phyloP scores from a whole-genome alignment of 2,888 invertebrate genomes.

The Limnephilus marmoratus region DNA sequence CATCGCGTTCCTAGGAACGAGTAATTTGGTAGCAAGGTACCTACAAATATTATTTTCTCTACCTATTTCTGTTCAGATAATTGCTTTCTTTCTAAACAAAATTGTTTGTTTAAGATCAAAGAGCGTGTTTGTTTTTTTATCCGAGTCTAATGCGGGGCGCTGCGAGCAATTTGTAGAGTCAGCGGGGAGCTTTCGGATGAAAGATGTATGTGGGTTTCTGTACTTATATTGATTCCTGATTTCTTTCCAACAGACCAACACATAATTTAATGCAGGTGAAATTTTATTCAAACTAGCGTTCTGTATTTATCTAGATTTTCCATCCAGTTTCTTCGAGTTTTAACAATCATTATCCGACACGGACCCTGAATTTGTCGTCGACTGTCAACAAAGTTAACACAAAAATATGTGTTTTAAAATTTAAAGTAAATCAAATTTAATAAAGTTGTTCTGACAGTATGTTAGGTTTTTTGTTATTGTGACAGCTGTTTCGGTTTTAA shows the following conservation, averaged over 20 bases:
- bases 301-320: too few species aligned
- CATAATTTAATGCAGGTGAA: not conserved
- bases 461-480: too few species aligned
- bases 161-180: not conserved
- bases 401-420: too few species aligned
- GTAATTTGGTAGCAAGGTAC: not conserved
- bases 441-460: too few species aligned
- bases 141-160: not conserved
- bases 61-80: not conserved
- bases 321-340: too few species aligned
- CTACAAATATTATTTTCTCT: not conserved
- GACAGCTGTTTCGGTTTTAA: too few species aligned
- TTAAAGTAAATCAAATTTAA: too few species aligned
- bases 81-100: constrained; percentile 2
- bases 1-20: not conserved
- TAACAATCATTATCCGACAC: too few species aligned
- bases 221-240: not conserved
- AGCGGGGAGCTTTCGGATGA: not conserved
- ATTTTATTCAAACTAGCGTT: not conserved
- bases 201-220: not conserved
- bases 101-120: constrained; percentile 2
- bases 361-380: too few species aligned
- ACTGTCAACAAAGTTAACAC: too few species aligned
- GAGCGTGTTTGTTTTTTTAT: not conserved
- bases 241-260: not conserved